Evolutionary conservation across 2,888 invertebrate genomes (phyloP).

Genomic region (Ochropacha duplaris): DNA sequence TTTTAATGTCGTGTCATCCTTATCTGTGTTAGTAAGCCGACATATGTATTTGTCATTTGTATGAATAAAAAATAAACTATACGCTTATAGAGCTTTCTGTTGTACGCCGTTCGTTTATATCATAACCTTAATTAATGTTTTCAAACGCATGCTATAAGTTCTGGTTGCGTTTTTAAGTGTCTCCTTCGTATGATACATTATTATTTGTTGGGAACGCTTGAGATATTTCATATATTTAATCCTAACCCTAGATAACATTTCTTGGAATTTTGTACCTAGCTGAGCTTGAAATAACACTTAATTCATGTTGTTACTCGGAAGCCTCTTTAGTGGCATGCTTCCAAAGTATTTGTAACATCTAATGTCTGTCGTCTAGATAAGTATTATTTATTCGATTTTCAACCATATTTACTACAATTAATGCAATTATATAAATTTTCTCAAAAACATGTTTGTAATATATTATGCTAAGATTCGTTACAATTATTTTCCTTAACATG

Average conservation of each 20-base stretch:
- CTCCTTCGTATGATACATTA: constrained; percentile 57
- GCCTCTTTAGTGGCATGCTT: constrained; percentile 34
- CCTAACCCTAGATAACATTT: constrained; percentile 26
- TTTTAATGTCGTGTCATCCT: constrained; percentile 32
- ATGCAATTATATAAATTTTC: not conserved
- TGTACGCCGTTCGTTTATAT: constrained; percentile 64
- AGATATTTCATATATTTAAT: constrained; percentile 18
- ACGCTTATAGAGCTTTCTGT: constrained; percentile 72
- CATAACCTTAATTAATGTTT: constrained; percentile 80
- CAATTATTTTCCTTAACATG: not conserved
- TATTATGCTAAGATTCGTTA: not conserved
- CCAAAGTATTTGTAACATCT: constrained; percentile 29
- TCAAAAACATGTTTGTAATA: not conserved
- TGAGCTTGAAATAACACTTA: constrained; percentile 20
- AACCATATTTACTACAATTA: constrained; percentile 13
- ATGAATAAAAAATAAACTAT: constrained; percentile 79
- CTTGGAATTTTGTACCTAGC: constrained; percentile 26
- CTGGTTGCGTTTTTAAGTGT: constrained; percentile 45
- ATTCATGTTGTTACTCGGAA: constrained; percentile 26
- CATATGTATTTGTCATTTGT: constrained; percentile 77
- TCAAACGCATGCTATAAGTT: constrained; percentile 55
- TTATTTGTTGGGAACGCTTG: constrained; percentile 22
- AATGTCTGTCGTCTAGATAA: constrained; percentile 14
- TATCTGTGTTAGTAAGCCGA: constrained; percentile 77
- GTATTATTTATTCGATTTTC: constrained; percentile 16